Conservation (phyloP, 2,113 vertebrate species). For the Carlito syrichta region DNA sequence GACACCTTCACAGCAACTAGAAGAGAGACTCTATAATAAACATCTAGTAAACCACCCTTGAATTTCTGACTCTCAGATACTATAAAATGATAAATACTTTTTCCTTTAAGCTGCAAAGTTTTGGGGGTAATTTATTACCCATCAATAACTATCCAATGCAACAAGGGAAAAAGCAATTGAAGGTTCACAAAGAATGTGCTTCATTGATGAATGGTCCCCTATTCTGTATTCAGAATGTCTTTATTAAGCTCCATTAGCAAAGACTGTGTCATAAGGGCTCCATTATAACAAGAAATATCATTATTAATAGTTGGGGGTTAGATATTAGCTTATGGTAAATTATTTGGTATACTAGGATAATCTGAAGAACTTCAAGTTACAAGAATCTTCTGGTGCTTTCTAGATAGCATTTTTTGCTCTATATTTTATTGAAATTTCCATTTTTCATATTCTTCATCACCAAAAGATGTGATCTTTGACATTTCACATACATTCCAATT, state of each 20-base stretch:
- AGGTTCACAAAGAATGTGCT: background rate
- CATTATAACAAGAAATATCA: background rate
- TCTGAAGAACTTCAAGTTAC: background rate
- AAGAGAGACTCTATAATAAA: background rate
- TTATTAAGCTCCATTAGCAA: background rate
- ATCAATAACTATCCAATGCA: background rate
- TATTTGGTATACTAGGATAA: background rate
- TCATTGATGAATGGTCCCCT: background rate
- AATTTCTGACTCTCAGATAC: background rate
- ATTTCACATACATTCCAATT: background rate
- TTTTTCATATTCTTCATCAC: background rate
- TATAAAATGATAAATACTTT: background rate
- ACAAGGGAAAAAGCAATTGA: background rate
- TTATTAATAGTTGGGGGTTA: background rate
- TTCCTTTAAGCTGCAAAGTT: background rate
- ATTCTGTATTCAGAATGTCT: background rate
- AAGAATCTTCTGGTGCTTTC: background rate
- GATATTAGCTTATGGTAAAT: background rate
- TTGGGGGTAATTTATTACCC: background rate
- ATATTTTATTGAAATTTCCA: slow-evolving; percentile 4
- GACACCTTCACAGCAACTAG: background rate
- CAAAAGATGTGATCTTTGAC: background rate
- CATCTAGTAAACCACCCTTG: background rate
- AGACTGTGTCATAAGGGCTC: background rate
- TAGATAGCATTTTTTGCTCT: background rate